phyloP scores from a whole-genome alignment of 2,888 invertebrate species.

The Pseudeuparius sepicola region DNA sequence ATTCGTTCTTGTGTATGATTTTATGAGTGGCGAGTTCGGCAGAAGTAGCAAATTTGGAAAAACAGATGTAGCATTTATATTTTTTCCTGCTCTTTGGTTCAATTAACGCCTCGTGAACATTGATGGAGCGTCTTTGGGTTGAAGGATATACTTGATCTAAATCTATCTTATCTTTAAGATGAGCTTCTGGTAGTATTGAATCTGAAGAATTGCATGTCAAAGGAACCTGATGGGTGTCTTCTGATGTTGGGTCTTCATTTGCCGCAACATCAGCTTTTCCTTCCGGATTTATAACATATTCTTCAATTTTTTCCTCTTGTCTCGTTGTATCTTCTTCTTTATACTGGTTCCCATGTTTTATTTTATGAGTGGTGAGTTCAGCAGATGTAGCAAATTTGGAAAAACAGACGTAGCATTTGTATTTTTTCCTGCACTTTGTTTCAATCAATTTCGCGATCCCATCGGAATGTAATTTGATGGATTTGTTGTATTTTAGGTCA shows the following conservation, averaged over 20 bases:
- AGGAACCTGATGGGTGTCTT: background rate
- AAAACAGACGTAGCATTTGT: constrained; percentile 23
- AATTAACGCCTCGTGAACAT: too few relatives aligned
- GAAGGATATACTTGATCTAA: constrained; percentile 8
- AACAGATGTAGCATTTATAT: constrained; percentile 22
- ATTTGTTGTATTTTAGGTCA: constrained; percentile 10
- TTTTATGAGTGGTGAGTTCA: constrained; percentile 18
- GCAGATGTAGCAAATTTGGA: constrained; percentile 17
- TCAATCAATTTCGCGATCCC: too few relatives aligned
- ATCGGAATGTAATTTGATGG: constrained; percentile 1
- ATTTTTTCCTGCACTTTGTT: constrained; percentile 17
- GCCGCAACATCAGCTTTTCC: background rate
- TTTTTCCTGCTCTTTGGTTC: constrained; percentile 17
- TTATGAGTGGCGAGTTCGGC: constrained; percentile 19
- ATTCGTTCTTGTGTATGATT: constrained; percentile 15
- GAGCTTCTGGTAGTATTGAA: too few relatives aligned
- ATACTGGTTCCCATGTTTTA: constrained; percentile 16
- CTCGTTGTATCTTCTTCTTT: too few relatives aligned
- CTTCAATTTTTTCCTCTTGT: too few relatives aligned
- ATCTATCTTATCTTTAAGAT: background rate
- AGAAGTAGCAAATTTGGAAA: constrained; percentile 18
- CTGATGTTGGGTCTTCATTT: background rate
- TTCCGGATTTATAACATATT: too few relatives aligned
- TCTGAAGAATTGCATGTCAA: background rate
- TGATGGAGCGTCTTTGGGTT: background rate